Evolutionary conservation across 2,797 vertebrate species (phyloP).

Genomic region (Melanotaenia parkinsoni): DNA sequence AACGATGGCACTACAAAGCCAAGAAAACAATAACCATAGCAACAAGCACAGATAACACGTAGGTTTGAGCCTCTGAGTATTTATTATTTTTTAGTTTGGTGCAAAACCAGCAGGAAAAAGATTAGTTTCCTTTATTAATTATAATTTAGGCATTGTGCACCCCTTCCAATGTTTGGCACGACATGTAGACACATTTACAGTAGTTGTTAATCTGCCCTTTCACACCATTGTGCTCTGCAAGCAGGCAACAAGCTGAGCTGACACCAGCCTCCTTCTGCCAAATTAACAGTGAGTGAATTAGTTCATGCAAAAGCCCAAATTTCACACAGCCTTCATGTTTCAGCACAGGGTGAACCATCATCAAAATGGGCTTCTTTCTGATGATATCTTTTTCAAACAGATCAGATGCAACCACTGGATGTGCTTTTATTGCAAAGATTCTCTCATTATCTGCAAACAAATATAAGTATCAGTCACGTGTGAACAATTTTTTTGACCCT

Average conservation of each 20-base stretch:
- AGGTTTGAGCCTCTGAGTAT: slow-evolving; percentile 40
- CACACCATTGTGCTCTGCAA: slow-evolving; percentile 38
- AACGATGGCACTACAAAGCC: slow-evolving; percentile 52
- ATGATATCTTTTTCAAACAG: no score
- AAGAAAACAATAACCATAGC: slow-evolving; percentile 70
- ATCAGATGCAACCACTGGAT: neutral
- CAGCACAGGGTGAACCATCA: slow-evolving; percentile 37
- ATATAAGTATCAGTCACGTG: neutral
- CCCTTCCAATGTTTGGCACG: slow-evolving; percentile 20
- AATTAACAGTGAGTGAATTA: slow-evolving; percentile 44
- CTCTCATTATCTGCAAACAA: neutral
- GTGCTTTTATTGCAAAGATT: neutral
- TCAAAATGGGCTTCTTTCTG: slow-evolving; percentile 4
- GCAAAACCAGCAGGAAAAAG: slow-evolving; percentile 31
- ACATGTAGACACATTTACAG: slow-evolving; percentile 29
- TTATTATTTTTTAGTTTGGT: slow-evolving; percentile 49
- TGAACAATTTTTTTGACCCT: neutral
- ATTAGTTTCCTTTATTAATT: slow-evolving; percentile 44
- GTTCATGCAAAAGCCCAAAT: slow-evolving; percentile 28
- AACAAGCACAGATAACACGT: slow-evolving; percentile 63
- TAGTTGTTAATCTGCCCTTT: slow-evolving; percentile 53
- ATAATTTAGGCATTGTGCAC: slow-evolving; percentile 26
- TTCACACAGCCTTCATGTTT: slow-evolving; percentile 29
- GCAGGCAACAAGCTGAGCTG: slow-evolving; percentile 31
- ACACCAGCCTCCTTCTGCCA: slow-evolving; percentile 43